Percentiles rank a stretch among this genome's conserved stretches.
Conservation (phyloP, 2,888 invertebrate genomes). For the Anoplius nigerrimus region DNA sequence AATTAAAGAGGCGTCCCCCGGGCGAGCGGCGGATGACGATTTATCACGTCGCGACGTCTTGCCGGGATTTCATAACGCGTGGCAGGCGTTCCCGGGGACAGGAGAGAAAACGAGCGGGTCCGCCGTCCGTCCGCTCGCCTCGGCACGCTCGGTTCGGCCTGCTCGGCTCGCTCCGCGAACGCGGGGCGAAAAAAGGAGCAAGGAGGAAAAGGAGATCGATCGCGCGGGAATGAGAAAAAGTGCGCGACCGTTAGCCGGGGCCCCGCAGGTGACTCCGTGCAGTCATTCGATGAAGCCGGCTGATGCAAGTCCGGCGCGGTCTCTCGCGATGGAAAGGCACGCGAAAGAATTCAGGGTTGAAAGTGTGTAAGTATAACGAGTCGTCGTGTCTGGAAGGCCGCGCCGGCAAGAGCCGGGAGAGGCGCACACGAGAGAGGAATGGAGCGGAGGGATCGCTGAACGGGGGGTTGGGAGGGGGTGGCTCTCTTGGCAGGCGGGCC, state of each 20-base stretch:
- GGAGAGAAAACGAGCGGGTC: too few relatives aligned
- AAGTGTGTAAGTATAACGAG: conserved; percentile 61
- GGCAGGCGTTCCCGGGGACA: too few relatives aligned
- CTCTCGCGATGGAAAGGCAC: conserved; percentile 55
- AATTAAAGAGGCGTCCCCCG: too few relatives aligned
- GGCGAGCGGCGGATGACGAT: too few relatives aligned
- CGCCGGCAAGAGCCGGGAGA: too few relatives aligned
- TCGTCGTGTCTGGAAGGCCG: conserved; percentile 49
- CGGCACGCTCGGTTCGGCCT: too few relatives aligned
- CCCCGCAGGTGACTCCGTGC: conserved; percentile 21
- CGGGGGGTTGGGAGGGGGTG: not conserved
- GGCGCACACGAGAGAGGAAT: conserved; percentile 14
- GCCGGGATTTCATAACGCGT: too few relatives aligned
- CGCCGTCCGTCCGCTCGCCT: too few relatives aligned
- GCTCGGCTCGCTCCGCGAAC: not conserved
- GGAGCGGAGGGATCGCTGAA: not conserved
- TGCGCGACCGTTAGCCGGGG: conserved; percentile 31
- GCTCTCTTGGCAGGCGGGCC: not conserved
- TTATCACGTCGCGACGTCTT: too few relatives aligned
- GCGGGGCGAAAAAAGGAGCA: not conserved
- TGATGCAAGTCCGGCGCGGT: conserved; percentile 52
- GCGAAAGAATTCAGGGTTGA: conserved; percentile 57
- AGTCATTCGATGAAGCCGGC: conserved; percentile 30
- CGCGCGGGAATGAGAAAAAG: conserved; percentile 26
- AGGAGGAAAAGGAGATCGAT: conserved; percentile 5